Percentiles rank a stretch among this genome's conserved stretches.
Evolutionary conservation across 2,797 vertebrate genomes (phyloP).

Genomic region (Pseudochromis fuscus): DNA sequence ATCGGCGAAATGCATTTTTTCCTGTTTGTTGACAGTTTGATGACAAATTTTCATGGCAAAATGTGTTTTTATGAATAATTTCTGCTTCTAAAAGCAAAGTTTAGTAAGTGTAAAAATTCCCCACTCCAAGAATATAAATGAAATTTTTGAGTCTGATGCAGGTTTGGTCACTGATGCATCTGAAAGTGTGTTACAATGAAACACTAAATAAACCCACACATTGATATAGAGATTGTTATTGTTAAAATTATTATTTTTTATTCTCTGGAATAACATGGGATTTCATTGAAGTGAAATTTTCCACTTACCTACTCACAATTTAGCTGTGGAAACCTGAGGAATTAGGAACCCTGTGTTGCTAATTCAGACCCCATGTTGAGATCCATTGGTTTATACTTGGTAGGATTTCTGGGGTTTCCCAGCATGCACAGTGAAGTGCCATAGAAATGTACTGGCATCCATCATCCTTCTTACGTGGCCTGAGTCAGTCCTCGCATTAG

Average conservation of each 20-base stretch:
- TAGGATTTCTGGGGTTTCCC: conserved; percentile 31
- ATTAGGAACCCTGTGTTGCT: conserved; percentile 1
- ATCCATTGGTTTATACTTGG: conserved; percentile 27
- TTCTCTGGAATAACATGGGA: not conserved
- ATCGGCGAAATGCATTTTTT: no score
- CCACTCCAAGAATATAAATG: conserved; percentile 4
- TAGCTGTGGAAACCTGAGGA: not conserved
- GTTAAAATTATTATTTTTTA: not conserved
- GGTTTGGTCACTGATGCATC: not conserved
- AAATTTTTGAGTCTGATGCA: not conserved
- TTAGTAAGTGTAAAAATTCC: not conserved
- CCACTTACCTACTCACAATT: not conserved
- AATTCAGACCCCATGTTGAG: not conserved
- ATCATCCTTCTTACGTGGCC: conserved; percentile 12
- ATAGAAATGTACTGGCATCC: conserved; percentile 24
- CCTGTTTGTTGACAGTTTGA: no score
- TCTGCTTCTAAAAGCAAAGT: not conserved
- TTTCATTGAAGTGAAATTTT: not conserved
- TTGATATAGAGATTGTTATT: not conserved
- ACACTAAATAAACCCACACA: not conserved
- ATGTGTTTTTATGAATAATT: not conserved
- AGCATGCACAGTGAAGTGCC: conserved; percentile 25
- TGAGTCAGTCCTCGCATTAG: conserved; percentile 32
- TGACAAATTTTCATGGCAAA: not conserved
- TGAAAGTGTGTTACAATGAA: not conserved